Conservation (phyloP, 2,113 vertebrate genomes). For the Fregetta grallaria region DNA sequence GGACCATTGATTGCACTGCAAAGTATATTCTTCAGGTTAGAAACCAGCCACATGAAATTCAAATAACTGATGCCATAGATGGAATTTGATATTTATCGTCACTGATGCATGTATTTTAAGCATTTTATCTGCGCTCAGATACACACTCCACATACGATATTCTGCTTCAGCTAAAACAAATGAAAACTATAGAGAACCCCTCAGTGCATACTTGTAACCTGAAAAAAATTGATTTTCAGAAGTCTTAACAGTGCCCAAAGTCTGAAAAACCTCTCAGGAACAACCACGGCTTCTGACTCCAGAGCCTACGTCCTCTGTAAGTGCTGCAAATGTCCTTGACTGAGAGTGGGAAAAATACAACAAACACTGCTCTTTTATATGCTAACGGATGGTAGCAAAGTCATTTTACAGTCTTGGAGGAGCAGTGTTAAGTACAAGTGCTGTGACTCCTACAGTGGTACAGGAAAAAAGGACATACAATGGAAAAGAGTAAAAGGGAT, state of each 20-base stretch:
- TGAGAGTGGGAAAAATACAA: background rate
- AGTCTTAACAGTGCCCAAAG: background rate
- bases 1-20: conserved; percentile 5
- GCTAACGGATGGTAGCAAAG: background rate
- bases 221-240: background rate
- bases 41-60: conserved; percentile 29
- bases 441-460: background rate
- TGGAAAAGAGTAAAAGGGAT: background rate
- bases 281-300: background rate
- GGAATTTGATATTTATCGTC: background rate
- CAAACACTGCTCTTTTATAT: background rate
- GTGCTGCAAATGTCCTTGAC: background rate
- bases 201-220: background rate
- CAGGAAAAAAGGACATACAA: background rate
- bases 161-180: conserved; percentile 6
- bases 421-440: background rate
- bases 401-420: background rate
- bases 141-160: background rate
- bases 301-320: background rate
- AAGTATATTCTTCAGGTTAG: conserved; percentile 1
- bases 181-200: background rate
- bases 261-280: background rate
- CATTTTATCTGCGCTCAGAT: background rate
- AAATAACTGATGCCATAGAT: background rate
- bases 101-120: background rate